Conservation (phyloP, 2,797 vertebrate species). For the Catharus ustulatus region DNA sequence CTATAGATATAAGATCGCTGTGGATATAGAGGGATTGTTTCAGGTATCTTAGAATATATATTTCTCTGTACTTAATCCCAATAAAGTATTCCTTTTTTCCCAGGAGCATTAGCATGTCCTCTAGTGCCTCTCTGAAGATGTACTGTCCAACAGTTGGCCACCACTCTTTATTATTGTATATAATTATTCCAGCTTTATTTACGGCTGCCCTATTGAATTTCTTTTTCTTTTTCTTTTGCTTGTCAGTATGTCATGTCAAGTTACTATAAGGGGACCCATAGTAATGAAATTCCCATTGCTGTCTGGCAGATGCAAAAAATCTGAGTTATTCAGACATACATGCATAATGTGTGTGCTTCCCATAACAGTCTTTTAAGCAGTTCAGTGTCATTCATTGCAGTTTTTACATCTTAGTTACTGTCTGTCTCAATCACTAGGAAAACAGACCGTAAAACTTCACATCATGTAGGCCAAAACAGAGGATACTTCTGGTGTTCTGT, state of each 20-base stretch:
- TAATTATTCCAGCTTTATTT: neutral
- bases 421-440: constrained; percentile 28
- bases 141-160: neutral
- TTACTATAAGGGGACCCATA: neutral
- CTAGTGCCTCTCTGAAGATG: neutral
- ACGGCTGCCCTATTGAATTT: neutral
- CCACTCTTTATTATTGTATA: neutral
- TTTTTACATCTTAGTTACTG: constrained; percentile 30
- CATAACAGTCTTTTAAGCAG: neutral
- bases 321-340: neutral
- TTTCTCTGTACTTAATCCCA: neutral
- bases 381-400: neutral
- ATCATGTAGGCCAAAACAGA: neutral
- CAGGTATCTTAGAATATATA: neutral
- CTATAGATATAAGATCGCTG: neutral
- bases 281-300: neutral
- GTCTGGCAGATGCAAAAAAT: neutral
- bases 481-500: neutral
- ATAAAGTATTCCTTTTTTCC: neutral
- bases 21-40: neutral
- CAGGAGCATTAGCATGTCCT: neutral
- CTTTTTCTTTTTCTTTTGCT: too few species aligned
- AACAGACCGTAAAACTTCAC: constrained; percentile 13
- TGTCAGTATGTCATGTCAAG: neutral
- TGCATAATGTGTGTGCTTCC: neutral